Conservation (phyloP, 2,797 vertebrate genomes). For the Danionella dracula region DNA sequence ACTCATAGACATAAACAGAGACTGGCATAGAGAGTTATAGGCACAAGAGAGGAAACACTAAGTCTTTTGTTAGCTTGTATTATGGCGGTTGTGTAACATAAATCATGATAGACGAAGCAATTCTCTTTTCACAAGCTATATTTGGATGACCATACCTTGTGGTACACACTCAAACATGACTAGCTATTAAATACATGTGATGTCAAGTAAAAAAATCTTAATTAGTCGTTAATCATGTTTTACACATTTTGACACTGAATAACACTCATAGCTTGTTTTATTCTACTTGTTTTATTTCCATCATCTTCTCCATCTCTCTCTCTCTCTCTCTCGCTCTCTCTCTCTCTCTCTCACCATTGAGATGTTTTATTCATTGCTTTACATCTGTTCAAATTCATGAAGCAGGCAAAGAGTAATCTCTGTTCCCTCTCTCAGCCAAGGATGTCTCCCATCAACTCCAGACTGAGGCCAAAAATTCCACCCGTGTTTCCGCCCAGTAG, state of each 20-base stretch:
- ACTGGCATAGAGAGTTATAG: slow-evolving; percentile 18
- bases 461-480: slow-evolving; percentile 15
- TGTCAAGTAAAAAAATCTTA: too few relatives aligned
- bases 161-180: too few relatives aligned
- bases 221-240: too few relatives aligned
- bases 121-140: background rate
- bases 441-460: slow-evolving; percentile 20
- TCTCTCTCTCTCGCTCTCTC: too few relatives aligned
- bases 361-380: slow-evolving; percentile 27
- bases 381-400: slow-evolving; percentile 30
- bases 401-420: slow-evolving; percentile 7
- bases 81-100: slow-evolving; percentile 30
- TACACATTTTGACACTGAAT: too few relatives aligned
- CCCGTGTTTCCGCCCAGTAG: slow-evolving; percentile 19
- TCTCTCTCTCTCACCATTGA: background rate
- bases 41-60: slow-evolving; percentile 44
- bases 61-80: slow-evolving; percentile 46
- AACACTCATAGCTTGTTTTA: background rate
- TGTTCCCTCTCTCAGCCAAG: background rate
- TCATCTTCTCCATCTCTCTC: background rate
- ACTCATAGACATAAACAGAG: slow-evolving; percentile 7
- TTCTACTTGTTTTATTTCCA: too few relatives aligned
- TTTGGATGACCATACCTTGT: background rate
- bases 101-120: slow-evolving; percentile 31
- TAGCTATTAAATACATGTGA: too few relatives aligned